A percentile compares a stretch with the other conserved stretches of the same genome.
Conservation (phyloP, 2,888 invertebrate genomes). For the Mesorhabditis spiculigera region DNA sequence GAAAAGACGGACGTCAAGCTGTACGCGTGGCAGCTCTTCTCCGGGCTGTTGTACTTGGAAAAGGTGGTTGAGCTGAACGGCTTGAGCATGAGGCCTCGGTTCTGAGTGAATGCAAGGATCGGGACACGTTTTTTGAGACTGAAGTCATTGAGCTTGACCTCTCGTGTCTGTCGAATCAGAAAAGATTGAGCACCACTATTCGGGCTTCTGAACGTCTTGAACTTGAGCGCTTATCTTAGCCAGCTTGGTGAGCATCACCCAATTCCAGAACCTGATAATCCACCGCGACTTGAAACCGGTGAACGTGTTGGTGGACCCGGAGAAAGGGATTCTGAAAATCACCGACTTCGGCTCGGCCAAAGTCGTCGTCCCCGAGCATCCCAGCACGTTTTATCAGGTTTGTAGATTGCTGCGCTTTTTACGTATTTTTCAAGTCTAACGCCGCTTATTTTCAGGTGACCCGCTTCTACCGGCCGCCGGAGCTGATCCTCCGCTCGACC, state of each 20-base stretch:
- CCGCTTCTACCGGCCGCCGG: conserved; percentile 49
- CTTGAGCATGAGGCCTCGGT: too few species aligned
- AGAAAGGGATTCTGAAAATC: conserved; percentile 37
- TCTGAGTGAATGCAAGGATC: too few species aligned
- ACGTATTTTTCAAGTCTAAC: too few species aligned
- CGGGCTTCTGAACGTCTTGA: too few species aligned
- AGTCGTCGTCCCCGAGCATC: conserved; percentile 21
- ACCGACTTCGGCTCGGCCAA: conserved; percentile 50
- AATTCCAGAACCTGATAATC: not conserved
- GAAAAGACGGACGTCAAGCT: conserved; percentile 39
- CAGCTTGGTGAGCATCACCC: too few species aligned
- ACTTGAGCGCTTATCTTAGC: too few species aligned
- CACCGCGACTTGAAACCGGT: conserved; percentile 10
- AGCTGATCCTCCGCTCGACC: conserved; percentile 35
- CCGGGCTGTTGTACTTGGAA: conserved; percentile 37
- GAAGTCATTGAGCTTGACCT: too few species aligned
- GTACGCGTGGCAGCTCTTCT: conserved; percentile 50
- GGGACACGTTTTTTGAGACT: too few species aligned
- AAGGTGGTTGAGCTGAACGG: conserved; percentile 14
- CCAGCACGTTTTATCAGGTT: conserved; percentile 36
- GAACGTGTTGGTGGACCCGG: conserved; percentile 40
- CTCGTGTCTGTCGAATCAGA: too few species aligned
- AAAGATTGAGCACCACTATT: too few species aligned
- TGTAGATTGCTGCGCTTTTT: too few species aligned
- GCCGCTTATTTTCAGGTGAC: conserved; percentile 43